Evolutionary conservation across 1,140 invertebrate genomes (phyloP), one percentile per base, ranked within the genome.

Genomic region (Sminthurides bifidus): DNA sequence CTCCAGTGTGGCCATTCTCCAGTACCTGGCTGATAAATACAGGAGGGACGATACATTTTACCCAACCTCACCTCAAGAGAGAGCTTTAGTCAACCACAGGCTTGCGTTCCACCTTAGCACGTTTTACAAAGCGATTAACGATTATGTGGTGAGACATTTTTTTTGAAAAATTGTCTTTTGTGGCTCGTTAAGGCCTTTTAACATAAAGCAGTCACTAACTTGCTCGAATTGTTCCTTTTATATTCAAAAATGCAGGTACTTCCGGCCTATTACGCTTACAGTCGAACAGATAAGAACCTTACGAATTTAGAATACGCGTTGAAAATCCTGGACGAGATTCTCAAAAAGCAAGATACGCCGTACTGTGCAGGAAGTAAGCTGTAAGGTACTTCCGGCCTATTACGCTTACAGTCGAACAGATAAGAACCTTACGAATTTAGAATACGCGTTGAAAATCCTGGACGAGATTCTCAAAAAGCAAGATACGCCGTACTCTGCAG

Each of bases 21-120:
- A 82, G 70, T 87, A 87, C 67, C 67, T 87, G 37, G 82, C 79
- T 38, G 81, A 84, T 33, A 81, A 83, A 68, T 85, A 84, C 61
- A 74, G 71, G n/a, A 78, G 76, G 33, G 73, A 76, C 10, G 74
- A 76, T 8, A 70, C 74, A 26, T 68, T 86, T 0, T 87, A 87
- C 68, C 84, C 84, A 0, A 76, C 76, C 59, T 81, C 84, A 41
- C 71, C 79, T 3, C 74, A 76, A 68, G 56, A 67, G 65, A 74
- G 84, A 43, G 82, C 84, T 0, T 65, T 84, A 19, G 78, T 87
- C 1, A 84, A 87, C 69, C 81, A 84, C 64, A 73, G 83, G 4
- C 68, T 87, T 5, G 81, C 80, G 61, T 87, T 87, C 66, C 84
- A 86, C 68, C 72, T 84, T 60, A 78, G 79, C 21, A 79, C 80